A percentile compares a stretch with the other conserved stretches of the same genome.
phyloP scores from a whole-genome alignment of 2,113 vertebrate species.

The Sapayoa aenigma region DNA sequence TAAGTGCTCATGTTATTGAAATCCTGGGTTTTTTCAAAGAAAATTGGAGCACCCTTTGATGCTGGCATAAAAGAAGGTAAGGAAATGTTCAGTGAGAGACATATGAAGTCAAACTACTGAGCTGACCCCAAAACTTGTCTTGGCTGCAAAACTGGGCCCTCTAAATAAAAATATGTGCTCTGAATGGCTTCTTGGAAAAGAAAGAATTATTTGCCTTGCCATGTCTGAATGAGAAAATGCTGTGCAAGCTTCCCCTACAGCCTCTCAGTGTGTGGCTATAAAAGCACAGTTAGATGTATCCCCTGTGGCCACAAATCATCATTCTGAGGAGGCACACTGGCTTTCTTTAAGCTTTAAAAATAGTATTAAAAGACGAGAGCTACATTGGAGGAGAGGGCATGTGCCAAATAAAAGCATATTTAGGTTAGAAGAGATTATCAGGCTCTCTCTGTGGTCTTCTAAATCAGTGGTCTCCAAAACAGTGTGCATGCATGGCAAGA shows the following conservation, averaged over 20 bases:
- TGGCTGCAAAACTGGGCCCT: neutral
- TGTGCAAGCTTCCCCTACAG: neutral
- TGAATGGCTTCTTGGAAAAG: neutral
- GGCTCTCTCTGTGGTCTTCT: neutral
- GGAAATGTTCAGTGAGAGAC: neutral
- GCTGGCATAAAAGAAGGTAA: neutral
- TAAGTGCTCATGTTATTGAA: neutral
- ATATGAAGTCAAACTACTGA: neutral
- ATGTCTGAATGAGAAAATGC: neutral
- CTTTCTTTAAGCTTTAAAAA: neutral
- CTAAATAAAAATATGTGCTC: neutral
- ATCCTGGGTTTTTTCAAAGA: neutral
- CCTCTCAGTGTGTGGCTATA: neutral
- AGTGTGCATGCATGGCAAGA: accelerated
- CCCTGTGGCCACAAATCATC: neutral
- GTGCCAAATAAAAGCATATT: neutral
- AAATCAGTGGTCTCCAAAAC: neutral
- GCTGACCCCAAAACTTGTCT: neutral
- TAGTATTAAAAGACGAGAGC: neutral
- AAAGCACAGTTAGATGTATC: neutral
- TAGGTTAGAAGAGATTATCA: neutral
- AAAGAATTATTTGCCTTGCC: neutral
- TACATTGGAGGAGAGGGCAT: neutral
- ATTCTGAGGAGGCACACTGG: neutral
- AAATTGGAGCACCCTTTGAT: neutral